Base-by-base conservation (phyloP, 2,888 invertebrate species). In the Hedya salicella region DNA sequence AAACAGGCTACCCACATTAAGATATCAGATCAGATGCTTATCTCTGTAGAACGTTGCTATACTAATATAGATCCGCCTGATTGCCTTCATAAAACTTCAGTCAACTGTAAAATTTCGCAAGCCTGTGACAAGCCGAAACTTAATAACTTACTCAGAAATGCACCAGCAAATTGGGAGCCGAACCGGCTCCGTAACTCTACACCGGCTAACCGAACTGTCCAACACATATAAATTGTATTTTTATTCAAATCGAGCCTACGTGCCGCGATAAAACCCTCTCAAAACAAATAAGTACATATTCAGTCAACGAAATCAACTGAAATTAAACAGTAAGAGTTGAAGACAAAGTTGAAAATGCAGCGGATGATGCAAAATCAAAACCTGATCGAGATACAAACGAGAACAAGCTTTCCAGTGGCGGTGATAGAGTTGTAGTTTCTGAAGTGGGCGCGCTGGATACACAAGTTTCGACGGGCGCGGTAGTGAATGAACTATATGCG, bases 111-210 rank as follows among this genome's bases (percentile, higher is more conserved):
- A 89, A 89, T 90, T 91, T 91, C 85, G 89, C 90, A 88, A 90
- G 80, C 79, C 73, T 87, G 90, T 90, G 91, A 91, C 91, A 91
- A 87, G 89, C 82, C 88, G 90, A 90, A 91, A 92, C 89, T 90
- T 91, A 91, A 92, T 91, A 91, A 91, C 91, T 91, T 91, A 91
- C 91, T 91, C 89, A 87, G 87, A 91, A 91, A 91, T 87, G 86
- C 86, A 82, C 82, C 87, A 88, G 87, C 90, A 89, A 91, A 91
- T 91, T 91, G 91, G 91, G 86, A 91, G 88, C 86, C 77, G 74
- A 83, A 91, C 91, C 91, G 89, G 91, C 88, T 88, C 77, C 71
- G 91, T 87, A 90, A 92, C 90, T 84, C 87, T 82, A 91, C 81
- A 90, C 89, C 81, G 86, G 83, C 85, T 85, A 81, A 83, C 87